phyloP scores from a whole-genome alignment of 1,140 invertebrate species.

The Himalopsyche phryganea region DNA sequence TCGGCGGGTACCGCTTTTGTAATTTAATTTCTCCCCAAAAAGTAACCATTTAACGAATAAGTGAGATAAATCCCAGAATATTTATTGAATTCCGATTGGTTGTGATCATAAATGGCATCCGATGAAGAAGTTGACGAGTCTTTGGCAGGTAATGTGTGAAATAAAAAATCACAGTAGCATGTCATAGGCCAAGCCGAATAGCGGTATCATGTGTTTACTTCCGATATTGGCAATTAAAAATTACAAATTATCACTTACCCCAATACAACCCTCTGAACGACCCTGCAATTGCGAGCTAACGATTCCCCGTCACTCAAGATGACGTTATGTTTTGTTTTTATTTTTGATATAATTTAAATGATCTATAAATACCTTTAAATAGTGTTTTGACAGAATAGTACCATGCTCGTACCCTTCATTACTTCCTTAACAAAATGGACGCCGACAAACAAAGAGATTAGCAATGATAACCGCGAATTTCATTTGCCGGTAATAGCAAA shows the following conservation, averaged over 20 bases:
- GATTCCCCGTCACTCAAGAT: background rate
- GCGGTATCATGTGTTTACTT: slow-evolving; percentile 57
- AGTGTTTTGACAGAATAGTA: slow-evolving; percentile 29
- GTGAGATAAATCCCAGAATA: slow-evolving; percentile 7
- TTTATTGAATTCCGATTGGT: slow-evolving; percentile 11
- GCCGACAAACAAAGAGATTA: slow-evolving; percentile 66
- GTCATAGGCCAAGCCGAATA: slow-evolving; percentile 55
- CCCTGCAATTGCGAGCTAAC: slow-evolving; percentile 15
- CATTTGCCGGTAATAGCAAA: slow-evolving; percentile 15
- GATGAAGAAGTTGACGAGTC: slow-evolving; percentile 74
- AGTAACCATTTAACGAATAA: slow-evolving; percentile 10
- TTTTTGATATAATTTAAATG: slow-evolving; percentile 23
- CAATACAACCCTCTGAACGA: slow-evolving; percentile 29
- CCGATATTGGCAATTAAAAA: slow-evolving; percentile 54
- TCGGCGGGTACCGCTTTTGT: slow-evolving; percentile 18
- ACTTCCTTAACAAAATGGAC: slow-evolving; percentile 67
- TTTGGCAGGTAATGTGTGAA: slow-evolving; percentile 66
- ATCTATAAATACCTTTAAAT: slow-evolving; percentile 29
- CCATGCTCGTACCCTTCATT: slow-evolving; percentile 46
- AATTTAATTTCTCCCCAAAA: slow-evolving; percentile 19
- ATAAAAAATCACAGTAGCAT: slow-evolving; percentile 42
- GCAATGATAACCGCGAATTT: slow-evolving; percentile 39
- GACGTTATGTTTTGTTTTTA: slow-evolving; percentile 14
- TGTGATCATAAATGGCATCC: slow-evolving; percentile 60
- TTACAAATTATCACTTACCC: slow-evolving; percentile 42